Conservation (phyloP, 1,140 invertebrate species). For the Ectropis grisescens region DNA sequence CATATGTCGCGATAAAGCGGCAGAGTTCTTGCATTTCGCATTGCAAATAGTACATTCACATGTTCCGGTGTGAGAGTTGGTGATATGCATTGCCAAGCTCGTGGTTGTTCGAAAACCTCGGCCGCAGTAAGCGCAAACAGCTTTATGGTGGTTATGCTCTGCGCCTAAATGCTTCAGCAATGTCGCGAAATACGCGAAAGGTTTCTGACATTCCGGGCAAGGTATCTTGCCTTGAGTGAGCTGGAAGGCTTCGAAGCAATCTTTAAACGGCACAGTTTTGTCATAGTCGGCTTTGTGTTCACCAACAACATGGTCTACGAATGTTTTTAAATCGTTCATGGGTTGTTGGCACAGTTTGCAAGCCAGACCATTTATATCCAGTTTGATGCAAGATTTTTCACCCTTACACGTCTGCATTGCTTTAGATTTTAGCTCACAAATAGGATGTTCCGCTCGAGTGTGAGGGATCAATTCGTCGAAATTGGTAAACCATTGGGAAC, state of each 20-base stretch:
- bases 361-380: constrained; percentile 33
- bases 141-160: constrained; percentile 42
- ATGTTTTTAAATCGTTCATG: constrained; percentile 24
- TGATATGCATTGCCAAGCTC: constrained; percentile 45
- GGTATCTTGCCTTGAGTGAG: constrained; percentile 46
- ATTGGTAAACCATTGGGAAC: constrained; percentile 41
- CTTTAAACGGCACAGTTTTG: constrained; percentile 15
- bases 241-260: constrained; percentile 40
- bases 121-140: constrained; percentile 52
- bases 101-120: constrained; percentile 34
- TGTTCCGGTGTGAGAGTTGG: constrained; percentile 29
- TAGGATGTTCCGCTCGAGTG: constrained; percentile 33
- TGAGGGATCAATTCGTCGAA: constrained; percentile 45
- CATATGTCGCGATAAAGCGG: constrained; percentile 37
- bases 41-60: constrained; percentile 43
- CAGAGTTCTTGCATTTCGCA: constrained; percentile 41
- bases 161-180: constrained; percentile 43
- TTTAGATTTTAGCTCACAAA: constrained; percentile 46
- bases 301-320: constrained; percentile 41
- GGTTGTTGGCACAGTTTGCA: constrained; percentile 37
- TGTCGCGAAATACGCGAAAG: constrained; percentile 41
- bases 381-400: constrained; percentile 38
- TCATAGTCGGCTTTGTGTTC: constrained; percentile 45
- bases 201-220: constrained; percentile 32
- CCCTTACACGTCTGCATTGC: constrained; percentile 49